phyloP scores from a whole-genome alignment of 2,113 vertebrate genomes.

The Nycticryphes semicollaris region DNA sequence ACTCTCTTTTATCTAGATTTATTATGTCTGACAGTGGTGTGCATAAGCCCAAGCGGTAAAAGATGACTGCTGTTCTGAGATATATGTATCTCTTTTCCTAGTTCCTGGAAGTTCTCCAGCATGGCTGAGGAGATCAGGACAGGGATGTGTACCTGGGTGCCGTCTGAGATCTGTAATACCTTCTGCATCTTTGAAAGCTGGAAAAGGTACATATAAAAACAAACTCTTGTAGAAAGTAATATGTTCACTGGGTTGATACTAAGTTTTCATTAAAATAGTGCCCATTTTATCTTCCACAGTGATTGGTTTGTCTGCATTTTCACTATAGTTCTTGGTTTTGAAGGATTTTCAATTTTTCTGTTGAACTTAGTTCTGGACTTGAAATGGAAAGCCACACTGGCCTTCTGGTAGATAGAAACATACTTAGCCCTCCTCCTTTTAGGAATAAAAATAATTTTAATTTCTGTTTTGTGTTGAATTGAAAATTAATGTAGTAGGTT shows the following conservation, averaged over 20 bases:
- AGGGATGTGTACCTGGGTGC: neutral
- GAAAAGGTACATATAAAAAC: neutral
- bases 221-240: neutral
- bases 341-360: neutral
- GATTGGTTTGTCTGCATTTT: neutral
- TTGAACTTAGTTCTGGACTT: neutral
- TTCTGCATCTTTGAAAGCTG: neutral
- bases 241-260: neutral
- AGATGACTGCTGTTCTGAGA: neutral
- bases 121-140: neutral
- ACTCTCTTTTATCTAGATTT: slow-evolving; percentile 28
- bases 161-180: neutral
- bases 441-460: neutral
- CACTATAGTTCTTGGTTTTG: neutral
- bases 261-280: neutral
- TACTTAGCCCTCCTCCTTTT: neutral
- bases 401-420: neutral
- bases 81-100: neutral
- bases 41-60: neutral
- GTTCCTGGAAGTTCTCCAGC: neutral
- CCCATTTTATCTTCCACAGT: neutral
- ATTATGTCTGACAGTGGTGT: neutral
- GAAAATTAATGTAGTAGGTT: neutral
- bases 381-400: neutral
- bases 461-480: neutral